Evolutionary conservation across 2,797 vertebrate genomes (phyloP), one percentile per base, ranked within the genome.

Genomic region (Pempheris klunzingeri): DNA sequence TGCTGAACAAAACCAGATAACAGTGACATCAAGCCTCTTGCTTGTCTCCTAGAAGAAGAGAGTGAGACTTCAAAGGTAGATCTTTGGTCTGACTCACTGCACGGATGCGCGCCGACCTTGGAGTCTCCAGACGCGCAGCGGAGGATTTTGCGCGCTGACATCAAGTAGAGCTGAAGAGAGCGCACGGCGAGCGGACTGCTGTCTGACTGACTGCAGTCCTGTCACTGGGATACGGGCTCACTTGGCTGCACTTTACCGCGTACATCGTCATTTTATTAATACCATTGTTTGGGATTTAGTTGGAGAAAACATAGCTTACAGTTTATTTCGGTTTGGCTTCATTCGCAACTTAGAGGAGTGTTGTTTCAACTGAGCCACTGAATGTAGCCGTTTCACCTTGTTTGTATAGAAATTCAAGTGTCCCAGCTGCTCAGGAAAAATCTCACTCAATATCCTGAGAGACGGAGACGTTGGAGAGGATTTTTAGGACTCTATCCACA

Each of bases 111-210:
- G 43, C 79, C 74, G 83, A 82, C 68, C 81, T 82, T 52, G 86
- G 83, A 80, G 74, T 71, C 84, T 90, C 81, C 86, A 90, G 79
- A 83, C 84, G 87, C 82, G 46, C 80, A 72, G 83, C 77, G 64
- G 41, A 83, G 84, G 84, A 83, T 92, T 89, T 89, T 85, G 86
- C 90, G 88, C 91, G 89, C 84, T 81, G 73, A 82, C 62, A 54
- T 34, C 70, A 69, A 84, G 80, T 24, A n/a, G 71, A 87, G 77
- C 81, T 41, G 77, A 66, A 28, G 73, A 62, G 82, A 66, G 83
- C 71, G 82, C 68, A 71, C 83, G 58, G 77, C 59, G 74, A 70
- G 80, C 74, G 79, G 59, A 74, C 78, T 50, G 79, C 69, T 55
- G 62, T 32, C 49, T 69, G 65, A 60, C 66, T 62, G 66, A 67